A percentile compares a stretch with the other conserved stretches of the same genome.
Evolutionary conservation across 2,888 invertebrate species (phyloP).

Genomic region (Leptopterna dolabrata): DNA sequence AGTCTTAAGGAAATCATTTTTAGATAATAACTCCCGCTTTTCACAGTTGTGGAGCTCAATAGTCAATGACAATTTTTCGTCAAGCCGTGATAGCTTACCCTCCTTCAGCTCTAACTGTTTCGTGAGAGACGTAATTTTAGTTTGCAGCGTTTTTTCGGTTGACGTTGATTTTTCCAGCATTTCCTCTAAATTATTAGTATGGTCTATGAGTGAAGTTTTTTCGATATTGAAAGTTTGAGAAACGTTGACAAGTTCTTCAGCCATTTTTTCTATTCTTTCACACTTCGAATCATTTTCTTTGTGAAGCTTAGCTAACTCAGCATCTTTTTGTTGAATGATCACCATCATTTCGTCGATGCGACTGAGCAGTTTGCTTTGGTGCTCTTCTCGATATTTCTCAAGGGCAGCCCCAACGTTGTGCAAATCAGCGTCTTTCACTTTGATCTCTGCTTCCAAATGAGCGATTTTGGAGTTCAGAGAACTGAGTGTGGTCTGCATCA

Average conservation of each 20-base stretch:
- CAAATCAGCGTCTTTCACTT: not conserved
- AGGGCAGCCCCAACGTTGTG: not conserved
- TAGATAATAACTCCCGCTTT: not conserved
- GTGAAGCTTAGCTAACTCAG: not conserved
- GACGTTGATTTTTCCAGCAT: not conserved
- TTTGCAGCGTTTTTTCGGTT: slow-evolving; percentile 2
- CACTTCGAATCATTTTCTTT: not conserved
- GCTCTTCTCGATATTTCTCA: not conserved
- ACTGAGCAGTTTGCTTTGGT: not conserved
- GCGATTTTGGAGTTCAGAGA: not conserved
- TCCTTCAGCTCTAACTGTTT: not conserved
- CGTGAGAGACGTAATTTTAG: not conserved
- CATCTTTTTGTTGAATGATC: not conserved
- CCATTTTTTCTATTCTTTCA: not conserved
- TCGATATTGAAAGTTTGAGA: slow-evolving; percentile 13
- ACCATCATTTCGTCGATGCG: not conserved
- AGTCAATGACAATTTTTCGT: not conserved
- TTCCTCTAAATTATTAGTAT: slow-evolving; percentile 16
- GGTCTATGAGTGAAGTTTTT: slow-evolving; percentile 23
- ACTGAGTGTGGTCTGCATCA: not conserved
- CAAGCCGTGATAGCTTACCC: not conserved
- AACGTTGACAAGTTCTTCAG: slow-evolving; percentile 24
- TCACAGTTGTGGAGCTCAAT: not conserved
- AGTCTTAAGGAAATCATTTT: not conserved
- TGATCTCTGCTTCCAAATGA: not conserved